Evolutionary conservation across 2,797 vertebrate species (phyloP), one percentile per base, ranked within the genome.

Genomic region (Enteromius thamalakanensis): DNA sequence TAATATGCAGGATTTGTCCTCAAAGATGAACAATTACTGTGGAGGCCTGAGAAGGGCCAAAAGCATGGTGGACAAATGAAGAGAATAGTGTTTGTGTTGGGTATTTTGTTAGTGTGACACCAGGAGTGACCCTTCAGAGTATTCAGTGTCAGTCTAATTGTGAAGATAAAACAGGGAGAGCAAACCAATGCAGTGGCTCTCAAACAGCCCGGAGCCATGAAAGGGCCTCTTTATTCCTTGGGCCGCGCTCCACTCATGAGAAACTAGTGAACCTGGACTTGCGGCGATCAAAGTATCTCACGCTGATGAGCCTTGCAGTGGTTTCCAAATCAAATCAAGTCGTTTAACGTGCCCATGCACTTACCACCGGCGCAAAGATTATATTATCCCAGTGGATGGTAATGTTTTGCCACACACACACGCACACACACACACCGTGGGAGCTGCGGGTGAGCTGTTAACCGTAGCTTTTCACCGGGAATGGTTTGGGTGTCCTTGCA

Each of bases 131-230:
- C 87, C 87, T 81, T 80, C 83, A 65, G 87, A 89, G 87, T 89
- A 89, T 89, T 88, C 86, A 85, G 82, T 89, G 87, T 88, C 88
- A 86, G 80, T 68, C 87, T 87, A 86, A 89, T 88, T 89, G 88
- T 87, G 84, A 85, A 86, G 86, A 85, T 86, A 88, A 86, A 86
- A 83, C 84, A 83, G 74, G 80, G 84, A 81, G 86, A 74, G 87
- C 84, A 84, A 85, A 79, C 80, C 87, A 88, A 87, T 87, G 86
- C 84, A 74, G 81, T 86, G 86, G 80, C 87, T 87, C 82, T 85
- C 75, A 86, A 81, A 72, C 85, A 81, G 87, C 74, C 85, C 47
- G 37, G 76, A 80, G 84, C 80, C 23, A 88, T 90, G 87, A 90
- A 90, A 88, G 89, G 85, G 42, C 78, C 79, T 84, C 87, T 87